phyloP scores from a whole-genome alignment of 2,888 invertebrate genomes.

The Pristionchus maxplancki region DNA sequence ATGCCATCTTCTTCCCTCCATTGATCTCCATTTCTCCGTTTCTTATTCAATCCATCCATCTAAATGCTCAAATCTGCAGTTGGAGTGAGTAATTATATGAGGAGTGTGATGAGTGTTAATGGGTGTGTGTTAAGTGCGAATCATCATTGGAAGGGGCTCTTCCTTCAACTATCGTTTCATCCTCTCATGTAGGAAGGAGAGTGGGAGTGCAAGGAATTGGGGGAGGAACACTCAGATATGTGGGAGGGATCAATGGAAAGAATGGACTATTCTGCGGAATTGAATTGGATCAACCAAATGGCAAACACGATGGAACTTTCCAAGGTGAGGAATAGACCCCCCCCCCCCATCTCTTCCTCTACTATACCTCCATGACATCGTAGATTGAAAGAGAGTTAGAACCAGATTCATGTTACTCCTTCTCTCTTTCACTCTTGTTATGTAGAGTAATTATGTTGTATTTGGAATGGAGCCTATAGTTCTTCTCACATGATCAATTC shows the following conservation, averaged over 20 bases:
- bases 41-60: neutral
- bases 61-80: conserved; percentile 31
- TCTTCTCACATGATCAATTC: conserved; percentile 16
- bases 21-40: neutral
- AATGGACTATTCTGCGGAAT: conserved; percentile 84
- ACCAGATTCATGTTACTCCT: conserved; percentile 13
- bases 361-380: neutral
- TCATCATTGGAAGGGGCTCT: neutral
- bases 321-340: conserved; percentile 57
- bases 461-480: neutral
- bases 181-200: conserved; percentile 1
- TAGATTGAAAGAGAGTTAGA: conserved; percentile 28
- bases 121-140: neutral
- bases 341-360: neutral
- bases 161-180: conserved; percentile 28
- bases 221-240: conserved; percentile 81
- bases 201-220: conserved; percentile 40
- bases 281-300: conserved; percentile 82
- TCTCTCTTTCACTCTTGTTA: conserved; percentile 17
- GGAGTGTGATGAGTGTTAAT: neutral
- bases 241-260: conserved; percentile 82
- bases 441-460: conserved; percentile 32
- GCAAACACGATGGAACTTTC: conserved; percentile 83
- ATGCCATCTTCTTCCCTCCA: neutral
- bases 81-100: neutral